Base-by-base conservation (phyloP, 30 jellyfish, hydroid and myxozoan species). In the Turritopsis rubra region DNA sequence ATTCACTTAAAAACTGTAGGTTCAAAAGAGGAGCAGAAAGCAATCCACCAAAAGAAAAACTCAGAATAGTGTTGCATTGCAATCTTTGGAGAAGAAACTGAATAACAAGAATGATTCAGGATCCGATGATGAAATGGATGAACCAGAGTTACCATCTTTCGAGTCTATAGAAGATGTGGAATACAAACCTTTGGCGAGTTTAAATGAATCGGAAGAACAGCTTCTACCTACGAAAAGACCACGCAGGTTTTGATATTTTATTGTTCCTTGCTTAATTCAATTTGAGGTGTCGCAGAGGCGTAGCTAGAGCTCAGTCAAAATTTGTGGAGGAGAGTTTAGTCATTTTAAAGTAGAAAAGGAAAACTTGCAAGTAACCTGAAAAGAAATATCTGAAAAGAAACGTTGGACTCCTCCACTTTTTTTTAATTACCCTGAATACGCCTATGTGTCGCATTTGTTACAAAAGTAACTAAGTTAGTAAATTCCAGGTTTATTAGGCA, bases 111-210 rank as follows among this genome's bases (percentile, higher is more conserved):
- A 85, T 29, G 94, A 84, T 25, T 84, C n/a, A n/a, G 81, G 31
- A 53, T 76, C 75, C 1, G 88, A 23, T 30, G 79, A 70, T 24
- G 80, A 21, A 66, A 52, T 18, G 1, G 80, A 29, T 21, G 94
- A 71, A 29, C 78, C 81, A 16, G 86, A 84, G 0, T 79, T 75
- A 0, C 81, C 83, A 4, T 85, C 94, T 16, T 86, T 85, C 53
- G 84, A 54, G 29, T 23, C 72, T 52, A 68, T 73, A 41, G 83
- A 79, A 29, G 94, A 86, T 18, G 94, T 77, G 52, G 88, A 85
- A 60, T 85, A 86, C 21, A 77, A 77, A 24, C 54, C 79, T 17
- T 31, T 74, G 41, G 18, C 80, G 26, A 41, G 30, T n/a, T 86
- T 54, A 1, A 52, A 19, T 65, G 83, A 19, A 4, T 53, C 83